Evolutionary conservation across 2,797 vertebrate species (phyloP).

Genomic region (Bradypodion pumilum): DNA sequence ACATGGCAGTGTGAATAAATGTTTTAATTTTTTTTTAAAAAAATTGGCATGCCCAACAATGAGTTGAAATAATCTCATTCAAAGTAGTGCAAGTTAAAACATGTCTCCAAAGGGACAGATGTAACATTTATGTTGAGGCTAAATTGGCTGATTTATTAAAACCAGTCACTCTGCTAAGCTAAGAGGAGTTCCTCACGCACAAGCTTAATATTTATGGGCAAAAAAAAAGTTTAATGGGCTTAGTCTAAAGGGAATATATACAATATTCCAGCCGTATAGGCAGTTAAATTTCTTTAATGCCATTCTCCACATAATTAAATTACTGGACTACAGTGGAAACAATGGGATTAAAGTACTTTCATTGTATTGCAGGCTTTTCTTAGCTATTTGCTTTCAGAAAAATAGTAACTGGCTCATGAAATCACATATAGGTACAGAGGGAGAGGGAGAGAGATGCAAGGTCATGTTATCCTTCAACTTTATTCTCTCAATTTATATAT

Average conservation of each 20-base stretch:
- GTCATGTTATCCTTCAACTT: not conserved
- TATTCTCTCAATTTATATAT: not conserved
- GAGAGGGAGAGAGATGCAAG: not conserved
- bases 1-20: rapidly evolving
- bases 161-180: not conserved
- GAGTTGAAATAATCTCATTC: not conserved
- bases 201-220: not conserved
- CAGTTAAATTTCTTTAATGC: not conserved
- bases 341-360: not conserved
- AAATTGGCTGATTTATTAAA: not conserved
- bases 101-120: not conserved
- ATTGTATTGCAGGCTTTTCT: not conserved
- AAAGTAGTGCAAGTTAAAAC: not conserved
- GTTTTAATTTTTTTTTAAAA: not conserved
- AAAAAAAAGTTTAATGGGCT: not conserved
- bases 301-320: not conserved
- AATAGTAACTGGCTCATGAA: not conserved
- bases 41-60: not conserved
- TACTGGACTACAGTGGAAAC: not conserved
- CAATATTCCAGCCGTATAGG: not conserved
- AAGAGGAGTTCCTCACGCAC: not conserved
- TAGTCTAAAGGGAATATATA: not conserved
- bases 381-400: rapidly evolving
- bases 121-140: not conserved
- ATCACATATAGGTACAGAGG: not conserved